Evolutionary conservation across 2,888 invertebrate genomes (phyloP), one percentile per base, ranked within the genome.

Genomic region (Cataglyphis albicans): DNA sequence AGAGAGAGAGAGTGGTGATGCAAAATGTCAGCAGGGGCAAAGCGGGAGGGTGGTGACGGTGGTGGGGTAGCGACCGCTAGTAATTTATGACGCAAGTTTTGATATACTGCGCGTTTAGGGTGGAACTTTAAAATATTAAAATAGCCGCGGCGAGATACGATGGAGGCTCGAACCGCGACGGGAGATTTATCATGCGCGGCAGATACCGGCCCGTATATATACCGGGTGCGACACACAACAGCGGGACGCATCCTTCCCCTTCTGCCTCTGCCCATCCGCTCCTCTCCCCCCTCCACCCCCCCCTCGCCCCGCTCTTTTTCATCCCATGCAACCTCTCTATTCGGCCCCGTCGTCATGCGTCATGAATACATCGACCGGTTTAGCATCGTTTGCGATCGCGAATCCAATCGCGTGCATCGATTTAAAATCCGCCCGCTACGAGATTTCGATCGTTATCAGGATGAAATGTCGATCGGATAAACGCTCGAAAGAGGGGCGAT

Each of bases 51-150:
- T 52, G 52, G n/a, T 52, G 52, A 52, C n/a, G 67, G 55, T 68
- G 70, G 82, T 61, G 64, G 86, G 81, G 83, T 81, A 84, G 86
- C 83, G 88, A 78, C 52, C 80, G 65, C 67, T 15, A 52, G 85
- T 92, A 92, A 93, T 93, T 93, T 93, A 93, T 90, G 90, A 84
- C 85, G 82, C 82, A 88, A 91, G 92, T 92, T 91, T 91, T 91
- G 92, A 93, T 92, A 87, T 90, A 91, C 86, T 86, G 91, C 90
- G 89, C 91, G 87, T 92, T 93, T 91, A 91, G 92, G 93, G 92
- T 90, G 89, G 89, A 91, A 92, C 87, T 92, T 92, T 92, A 92
- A 93, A 92, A 92, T 92, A 93, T 92, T 92, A 93, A 92, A 92
- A 92, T 92, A 91, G 90, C 90, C 88, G 89, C 75, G 86, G 89